Base-by-base conservation (phyloP, 2,888 invertebrate genomes). In the Arctia plantaginis region DNA sequence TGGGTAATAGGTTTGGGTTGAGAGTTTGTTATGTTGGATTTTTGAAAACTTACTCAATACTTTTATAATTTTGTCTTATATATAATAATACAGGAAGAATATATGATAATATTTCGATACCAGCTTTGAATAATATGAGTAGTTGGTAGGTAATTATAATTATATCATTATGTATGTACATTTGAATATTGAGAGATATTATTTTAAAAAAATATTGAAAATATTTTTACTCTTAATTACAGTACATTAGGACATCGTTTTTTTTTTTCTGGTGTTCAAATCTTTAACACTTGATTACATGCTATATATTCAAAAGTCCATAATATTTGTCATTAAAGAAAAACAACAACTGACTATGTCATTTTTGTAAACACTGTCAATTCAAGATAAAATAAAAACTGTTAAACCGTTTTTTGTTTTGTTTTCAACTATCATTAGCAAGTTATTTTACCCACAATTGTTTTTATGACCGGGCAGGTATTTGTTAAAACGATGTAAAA, bases 401-500 rank as follows among this genome's bases (percentile, higher is more conserved):
- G 44, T 44, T 47, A 10, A 30, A 55, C 12, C 59, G 12, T 35
- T 51, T 39, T 55, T 69, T 69, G 51, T 27, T 47, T 27, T 13
- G 18, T 41, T 62, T 70, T 44, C 3, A 47, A n/a, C 15, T 47
- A 47, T 47, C 33, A 65, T 71, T 71, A 47, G 20, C 23, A 27
- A 65, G 33, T 65, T 30, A 44, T 69, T 41, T 62, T 59, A 39
- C 15, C 20, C 59, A 33, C 23, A 59, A 47, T 20, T 44, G 62
- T 39, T 67, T 67, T 72, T 69, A 33, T 71, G 41, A 71, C 8
- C 65, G 44, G 30, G 64, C 47, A 35, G 35, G 62, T 68, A 79
- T 85, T 78, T 70, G 72, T 77, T 75, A 51, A 69, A 77, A 66
- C 74, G 73, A 73, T 69, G 78, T 68, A 23, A 83, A 82, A 84